Conservation (phyloP, 2,797 vertebrate species). For the Xenops minutus region DNA sequence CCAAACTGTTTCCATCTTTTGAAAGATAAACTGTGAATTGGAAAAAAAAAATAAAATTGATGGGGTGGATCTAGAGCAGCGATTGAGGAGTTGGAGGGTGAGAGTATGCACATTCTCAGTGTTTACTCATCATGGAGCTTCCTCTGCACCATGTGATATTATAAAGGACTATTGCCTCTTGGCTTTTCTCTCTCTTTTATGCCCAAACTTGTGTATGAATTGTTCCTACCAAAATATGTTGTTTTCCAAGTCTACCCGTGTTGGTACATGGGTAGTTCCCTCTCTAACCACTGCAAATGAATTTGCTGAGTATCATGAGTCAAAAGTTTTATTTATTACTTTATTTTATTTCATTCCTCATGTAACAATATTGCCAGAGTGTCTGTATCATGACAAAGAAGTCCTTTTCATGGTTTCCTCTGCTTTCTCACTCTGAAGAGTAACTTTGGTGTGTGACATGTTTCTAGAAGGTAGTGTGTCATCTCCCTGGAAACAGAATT, state of each 20-base stretch:
- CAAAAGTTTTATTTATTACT: neutral
- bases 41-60: neutral
- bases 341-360: neutral
- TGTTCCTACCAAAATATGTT: neutral
- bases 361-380: neutral
- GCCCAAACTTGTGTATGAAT: neutral
- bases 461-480: neutral
- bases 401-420: neutral
- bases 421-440: neutral
- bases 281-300: neutral
- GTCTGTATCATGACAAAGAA: neutral
- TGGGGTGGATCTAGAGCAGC: neutral
- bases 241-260: neutral
- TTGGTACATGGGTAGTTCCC: neutral
- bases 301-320: neutral
- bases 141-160: neutral
- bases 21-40: neutral
- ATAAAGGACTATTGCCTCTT: neutral
- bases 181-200: neutral
- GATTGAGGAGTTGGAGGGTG: neutral
- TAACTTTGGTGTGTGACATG: neutral
- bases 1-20: neutral
- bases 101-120: neutral
- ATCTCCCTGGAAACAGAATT: constrained; percentile 12
- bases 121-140: neutral